Evolutionary conservation across 2,113 vertebrate genomes (phyloP).

Genomic region (Carassius gibelio): DNA sequence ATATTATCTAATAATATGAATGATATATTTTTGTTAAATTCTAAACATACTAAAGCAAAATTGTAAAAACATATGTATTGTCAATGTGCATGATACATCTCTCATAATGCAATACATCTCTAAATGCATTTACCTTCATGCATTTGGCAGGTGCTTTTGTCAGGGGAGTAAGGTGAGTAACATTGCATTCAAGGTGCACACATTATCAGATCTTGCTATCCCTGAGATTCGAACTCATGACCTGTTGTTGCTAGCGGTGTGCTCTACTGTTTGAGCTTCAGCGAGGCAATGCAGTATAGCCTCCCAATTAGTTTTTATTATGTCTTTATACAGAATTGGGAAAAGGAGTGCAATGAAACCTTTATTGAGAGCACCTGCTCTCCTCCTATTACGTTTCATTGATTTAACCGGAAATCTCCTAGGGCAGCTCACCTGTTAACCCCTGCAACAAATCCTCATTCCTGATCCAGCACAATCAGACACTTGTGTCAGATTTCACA

Average conservation of each 20-base stretch:
- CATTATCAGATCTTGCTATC: not conserved
- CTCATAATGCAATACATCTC: not conserved
- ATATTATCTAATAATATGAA: no score
- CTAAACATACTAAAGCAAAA: no score
- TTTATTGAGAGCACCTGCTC: not conserved
- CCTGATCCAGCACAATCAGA: not conserved
- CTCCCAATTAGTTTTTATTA: not conserved
- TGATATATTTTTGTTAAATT: no score
- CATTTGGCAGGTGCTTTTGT: not conserved
- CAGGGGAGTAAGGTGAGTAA: not conserved
- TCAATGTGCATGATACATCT: not conserved
- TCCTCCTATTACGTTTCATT: not conserved
- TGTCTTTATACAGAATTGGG: not conserved
- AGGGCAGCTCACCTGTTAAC: not conserved
- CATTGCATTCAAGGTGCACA: not conserved
- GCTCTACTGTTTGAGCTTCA: not conserved
- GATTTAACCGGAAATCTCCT: not conserved
- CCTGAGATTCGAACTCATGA: not conserved
- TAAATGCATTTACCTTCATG: not conserved
- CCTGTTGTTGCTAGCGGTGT: not conserved
- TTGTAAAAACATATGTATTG: not conserved
- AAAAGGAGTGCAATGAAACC: not conserved
- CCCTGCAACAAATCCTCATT: not conserved
- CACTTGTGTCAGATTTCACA: constrained; percentile 14
- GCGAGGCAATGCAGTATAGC: not conserved